Conservation (phyloP, 1,140 invertebrate genomes). For the Drosophila orosa region DNA sequence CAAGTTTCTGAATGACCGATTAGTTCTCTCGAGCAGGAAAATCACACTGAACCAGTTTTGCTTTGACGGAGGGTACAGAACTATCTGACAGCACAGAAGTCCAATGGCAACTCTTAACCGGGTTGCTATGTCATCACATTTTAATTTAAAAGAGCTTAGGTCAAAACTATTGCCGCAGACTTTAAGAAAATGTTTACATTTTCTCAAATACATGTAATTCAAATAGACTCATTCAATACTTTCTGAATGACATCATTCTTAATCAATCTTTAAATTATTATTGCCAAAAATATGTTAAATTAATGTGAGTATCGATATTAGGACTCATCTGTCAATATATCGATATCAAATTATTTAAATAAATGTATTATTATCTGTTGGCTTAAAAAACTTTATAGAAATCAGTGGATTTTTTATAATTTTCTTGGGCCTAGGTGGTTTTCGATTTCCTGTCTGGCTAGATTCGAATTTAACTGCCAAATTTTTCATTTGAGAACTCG, state of each 20-base stretch:
- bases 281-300: neutral
- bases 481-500: neutral
- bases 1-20: neutral
- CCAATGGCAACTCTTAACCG: neutral
- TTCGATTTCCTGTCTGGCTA: neutral
- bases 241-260: too few relatives aligned
- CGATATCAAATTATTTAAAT: neutral
- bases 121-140: neutral
- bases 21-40: neutral
- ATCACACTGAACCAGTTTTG: conserved; percentile 6
- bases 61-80: too few relatives aligned
- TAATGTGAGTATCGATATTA: neutral
- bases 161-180: neutral
- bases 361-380: neutral
- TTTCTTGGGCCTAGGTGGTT: neutral
- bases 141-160: neutral
- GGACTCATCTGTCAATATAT: neutral
- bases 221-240: neutral
- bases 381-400: neutral
- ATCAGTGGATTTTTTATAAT: too few relatives aligned
- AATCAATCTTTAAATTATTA: neutral
- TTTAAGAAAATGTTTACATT: neutral
- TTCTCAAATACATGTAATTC: neutral
- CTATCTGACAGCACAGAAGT: neutral
- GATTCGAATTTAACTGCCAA: too few relatives aligned